Base-by-base conservation (phyloP, 2,888 invertebrate species). In the Tetragnatha montana region DNA sequence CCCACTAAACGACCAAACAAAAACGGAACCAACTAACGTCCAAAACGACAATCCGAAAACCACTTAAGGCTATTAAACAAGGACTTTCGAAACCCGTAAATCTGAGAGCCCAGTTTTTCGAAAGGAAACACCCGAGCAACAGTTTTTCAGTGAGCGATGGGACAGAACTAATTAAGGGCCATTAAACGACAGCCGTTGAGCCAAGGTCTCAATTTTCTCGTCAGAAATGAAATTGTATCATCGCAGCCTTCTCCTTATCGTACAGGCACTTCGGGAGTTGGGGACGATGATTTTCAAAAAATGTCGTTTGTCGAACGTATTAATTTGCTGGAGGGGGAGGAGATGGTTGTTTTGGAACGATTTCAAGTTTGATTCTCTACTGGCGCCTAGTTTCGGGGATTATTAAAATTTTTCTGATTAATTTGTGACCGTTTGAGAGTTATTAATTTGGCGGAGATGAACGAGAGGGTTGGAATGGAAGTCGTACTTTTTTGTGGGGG, bases 191-290 rank as follows among this genome's bases (percentile, higher is more conserved):
- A 14, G 69, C 71, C 74, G 75, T 19, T 19, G 76, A 69, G 75
- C 47, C 49, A 76, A 84, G 73, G 84, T 84, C 84, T 84, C 84
- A 69, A 76, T 84, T 84, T 76, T 70, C 84, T 76, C 84, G 17
- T 84, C 76, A 76, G 35, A 69, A 76, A 75, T 76, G 84, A 76
- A 84, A 84, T 78, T 78, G 78, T 68, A 60, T 60, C 60, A 60
- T 17, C 17, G 60, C 35, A 35, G 35, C 60, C 60, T 60, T 60
- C 60, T 35, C 35, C 35, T 10, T 60, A 60, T 60, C 60, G 60
- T 0, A 60, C 12, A 0, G 60, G 14, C 12, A 17, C 60, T 17
- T 60, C 60, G 14, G 60, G 4, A 12, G 60, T 4, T 60, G 14
- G 60, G 60, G 60, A 60, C 60, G 60, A 60, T 10, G 17, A 60